phyloP scores from a whole-genome alignment of 2,888 invertebrate species.

The Junonia oenone region DNA sequence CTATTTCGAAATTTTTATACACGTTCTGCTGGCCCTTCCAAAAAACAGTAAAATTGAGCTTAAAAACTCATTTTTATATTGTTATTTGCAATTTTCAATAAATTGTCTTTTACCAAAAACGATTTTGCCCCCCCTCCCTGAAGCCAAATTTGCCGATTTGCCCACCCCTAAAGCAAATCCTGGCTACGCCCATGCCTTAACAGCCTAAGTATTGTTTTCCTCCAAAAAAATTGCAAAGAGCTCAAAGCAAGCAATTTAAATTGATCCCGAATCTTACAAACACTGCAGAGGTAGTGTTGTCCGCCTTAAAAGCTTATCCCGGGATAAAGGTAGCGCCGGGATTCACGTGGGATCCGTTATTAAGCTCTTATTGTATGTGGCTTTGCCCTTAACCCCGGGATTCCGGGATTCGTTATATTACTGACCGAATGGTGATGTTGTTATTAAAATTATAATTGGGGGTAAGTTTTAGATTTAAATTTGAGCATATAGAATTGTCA shows the following conservation, averaged over 20 bases:
- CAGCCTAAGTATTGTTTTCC: too few species aligned
- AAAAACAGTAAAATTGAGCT: too few species aligned
- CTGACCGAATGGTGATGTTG: constrained; percentile 6
- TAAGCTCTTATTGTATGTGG: constrained; percentile 21
- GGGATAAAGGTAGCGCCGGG: constrained; percentile 11
- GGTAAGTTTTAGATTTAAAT: neutral
- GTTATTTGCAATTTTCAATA: too few species aligned
- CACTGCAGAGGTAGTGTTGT: constrained; percentile 8
- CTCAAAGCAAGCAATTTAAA: neutral
- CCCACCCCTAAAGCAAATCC: too few species aligned
- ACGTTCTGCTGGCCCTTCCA: too few species aligned
- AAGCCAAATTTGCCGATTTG: too few species aligned
- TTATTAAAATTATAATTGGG: neutral
- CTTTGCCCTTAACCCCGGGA: constrained; percentile 14
- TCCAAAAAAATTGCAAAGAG: neutral
- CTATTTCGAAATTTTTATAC: too few species aligned
- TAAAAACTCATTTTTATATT: too few species aligned
- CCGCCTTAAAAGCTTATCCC: constrained; percentile 19
- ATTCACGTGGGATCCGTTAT: constrained; percentile 16
- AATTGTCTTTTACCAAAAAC: too few species aligned
- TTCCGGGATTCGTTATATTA: constrained; percentile 17
- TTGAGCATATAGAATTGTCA: neutral
- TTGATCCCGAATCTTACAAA: constrained; percentile 3
- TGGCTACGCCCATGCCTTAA: too few species aligned
- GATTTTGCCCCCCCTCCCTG: too few species aligned